Conservation (phyloP, 1,140 invertebrate species). For the Andricus grossulariae region DNA sequence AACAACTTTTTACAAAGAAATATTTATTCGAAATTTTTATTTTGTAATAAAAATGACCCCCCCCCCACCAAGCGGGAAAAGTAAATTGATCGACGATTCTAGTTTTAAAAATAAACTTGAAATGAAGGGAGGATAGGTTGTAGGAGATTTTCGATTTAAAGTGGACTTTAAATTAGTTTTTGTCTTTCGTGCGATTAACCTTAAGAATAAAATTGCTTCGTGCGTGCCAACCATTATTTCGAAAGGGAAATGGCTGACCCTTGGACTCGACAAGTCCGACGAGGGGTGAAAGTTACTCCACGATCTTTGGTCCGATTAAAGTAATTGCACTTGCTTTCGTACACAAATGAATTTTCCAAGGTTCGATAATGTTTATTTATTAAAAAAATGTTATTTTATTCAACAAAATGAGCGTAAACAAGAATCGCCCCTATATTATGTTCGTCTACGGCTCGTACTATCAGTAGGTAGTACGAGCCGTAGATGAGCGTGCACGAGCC, state of each 20-base stretch:
- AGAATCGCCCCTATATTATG: too few species aligned
- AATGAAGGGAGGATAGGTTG: not conserved
- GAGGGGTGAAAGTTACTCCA: constrained; percentile 29
- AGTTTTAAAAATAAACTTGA: not conserved
- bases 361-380: constrained; percentile 10
- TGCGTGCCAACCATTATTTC: constrained; percentile 18
- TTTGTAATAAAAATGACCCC: too few species aligned
- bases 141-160: constrained; percentile 3
- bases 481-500: too few species aligned
- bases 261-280: constrained; percentile 22
- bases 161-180: constrained; percentile 31
- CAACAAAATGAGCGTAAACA: too few species aligned
- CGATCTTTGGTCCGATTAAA: constrained; percentile 19
- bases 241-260: constrained; percentile 27
- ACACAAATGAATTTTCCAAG: not conserved
- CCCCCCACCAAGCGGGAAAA: too few species aligned
- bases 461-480: too few species aligned
- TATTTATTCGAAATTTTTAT: too few species aligned
- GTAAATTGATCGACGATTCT: too few species aligned
- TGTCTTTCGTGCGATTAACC: constrained; percentile 21
- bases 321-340: constrained; percentile 12
- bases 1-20: too few species aligned
- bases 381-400: too few species aligned
- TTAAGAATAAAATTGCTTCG: constrained; percentile 25
- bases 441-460: too few species aligned